phyloP scores from a whole-genome alignment of 2,797 vertebrate genomes.

The Pangasius djambal region DNA sequence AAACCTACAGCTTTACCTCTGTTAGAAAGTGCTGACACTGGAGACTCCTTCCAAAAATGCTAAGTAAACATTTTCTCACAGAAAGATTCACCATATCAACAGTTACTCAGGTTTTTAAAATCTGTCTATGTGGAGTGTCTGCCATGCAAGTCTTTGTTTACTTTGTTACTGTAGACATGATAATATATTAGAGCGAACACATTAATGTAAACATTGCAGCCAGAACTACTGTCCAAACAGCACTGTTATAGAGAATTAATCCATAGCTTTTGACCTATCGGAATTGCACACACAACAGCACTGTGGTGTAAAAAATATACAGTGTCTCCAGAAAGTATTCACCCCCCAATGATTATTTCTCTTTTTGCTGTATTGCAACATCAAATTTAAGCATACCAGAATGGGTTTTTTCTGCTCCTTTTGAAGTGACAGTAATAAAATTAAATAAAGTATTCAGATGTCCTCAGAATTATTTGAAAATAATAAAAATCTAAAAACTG shows the following conservation, averaged over 20 bases:
- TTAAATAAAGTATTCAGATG: not conserved
- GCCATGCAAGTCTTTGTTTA: not conserved
- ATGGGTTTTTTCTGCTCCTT: not conserved
- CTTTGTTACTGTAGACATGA: not conserved
- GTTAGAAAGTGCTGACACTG: not conserved
- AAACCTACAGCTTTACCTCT: not conserved
- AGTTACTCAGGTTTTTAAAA: not conserved
- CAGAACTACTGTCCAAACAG: not conserved
- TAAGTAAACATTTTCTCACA: constrained; percentile 6
- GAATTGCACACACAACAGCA: too few species aligned
- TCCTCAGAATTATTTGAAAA: not conserved
- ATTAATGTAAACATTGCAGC: not conserved
- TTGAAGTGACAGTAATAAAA: not conserved
- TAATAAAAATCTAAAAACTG: not conserved
- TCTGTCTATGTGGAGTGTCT: not conserved
- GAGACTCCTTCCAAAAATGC: constrained; percentile 10
- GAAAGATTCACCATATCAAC: not conserved
- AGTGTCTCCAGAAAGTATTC: too few species aligned
- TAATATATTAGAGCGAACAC: not conserved
- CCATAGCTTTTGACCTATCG: too few species aligned
- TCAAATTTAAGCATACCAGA: too few species aligned
- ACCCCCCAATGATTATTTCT: too few species aligned
- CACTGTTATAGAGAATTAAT: too few species aligned
- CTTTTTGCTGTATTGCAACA: too few species aligned
- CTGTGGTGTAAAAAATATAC: too few species aligned